Base-by-base conservation (phyloP, 2,888 invertebrate genomes). In the Phortica okadai region DNA sequence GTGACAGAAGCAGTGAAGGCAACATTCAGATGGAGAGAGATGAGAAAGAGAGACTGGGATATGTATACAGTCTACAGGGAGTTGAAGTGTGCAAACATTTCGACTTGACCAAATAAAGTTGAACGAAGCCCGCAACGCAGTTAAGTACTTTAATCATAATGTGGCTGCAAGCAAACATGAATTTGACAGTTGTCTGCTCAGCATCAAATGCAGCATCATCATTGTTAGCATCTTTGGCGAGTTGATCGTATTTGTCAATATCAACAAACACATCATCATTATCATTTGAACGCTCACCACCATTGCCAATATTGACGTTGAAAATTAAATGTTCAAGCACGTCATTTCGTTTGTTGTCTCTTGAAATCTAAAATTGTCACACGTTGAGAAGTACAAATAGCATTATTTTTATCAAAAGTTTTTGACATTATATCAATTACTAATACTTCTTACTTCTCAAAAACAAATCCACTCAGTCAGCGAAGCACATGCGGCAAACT, bases 221-320 rank as follows among this genome's bases (percentile, higher is more conserved):
- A 50, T 50, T 8, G 8, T 50, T 14, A 50, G 50, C 50, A 50
- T 50, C 50, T 50, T 50, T 50, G 50, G 50, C 50, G 50, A 50
- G 8, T 50, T 50, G 8, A 14, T 50, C 14, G 6, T 50, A 11
- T 50, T 50, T 50, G 50, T 50, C 50, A 50, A 11, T 14, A 14
- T 14, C 50, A 50, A 11, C 21, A 21, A 21, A 21, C 21, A 21
- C 21, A 21, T 21, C 21, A 21, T 0, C 50, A 11, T 14, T 50
- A 11, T 8, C 50, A 50, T 8, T 50, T 8, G 50, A 33, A 33
- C 33, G 2, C 1, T 33, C 33, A 21, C 33, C 25, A 59, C 33
- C 25, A 59, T 50, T 69, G 45, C 45, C 59, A 64, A 56, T 74
- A 50, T 74, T 74, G 74, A 74, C 74, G 21, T 50, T 44, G 50